Conservation (phyloP, 2,113 vertebrate species). For the Clarias macrocephalus region DNA sequence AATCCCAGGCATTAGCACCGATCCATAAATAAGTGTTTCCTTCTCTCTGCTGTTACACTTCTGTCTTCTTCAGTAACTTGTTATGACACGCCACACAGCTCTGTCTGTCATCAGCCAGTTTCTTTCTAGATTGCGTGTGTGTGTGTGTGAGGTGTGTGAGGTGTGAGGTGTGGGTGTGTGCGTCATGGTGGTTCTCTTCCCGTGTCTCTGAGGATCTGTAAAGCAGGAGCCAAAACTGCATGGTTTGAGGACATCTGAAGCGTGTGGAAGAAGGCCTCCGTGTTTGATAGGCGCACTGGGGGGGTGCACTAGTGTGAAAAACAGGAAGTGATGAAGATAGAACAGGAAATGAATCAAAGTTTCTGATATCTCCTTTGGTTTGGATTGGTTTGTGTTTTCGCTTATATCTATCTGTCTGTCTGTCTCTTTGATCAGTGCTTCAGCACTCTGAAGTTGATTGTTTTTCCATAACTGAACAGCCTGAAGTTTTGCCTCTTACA, state of each 20-base stretch:
- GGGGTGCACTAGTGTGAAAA: not conserved
- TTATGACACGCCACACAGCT: constrained; percentile 64
- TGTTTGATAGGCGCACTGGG: not conserved
- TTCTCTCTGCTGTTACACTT: not conserved
- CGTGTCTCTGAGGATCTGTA: not conserved
- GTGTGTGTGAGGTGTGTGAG: constrained; percentile 25
- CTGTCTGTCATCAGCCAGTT: constrained; percentile 62
- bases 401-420: not conserved
- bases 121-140: constrained; percentile 36
- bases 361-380: no score
- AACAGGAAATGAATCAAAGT: not conserved
- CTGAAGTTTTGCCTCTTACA: not conserved
- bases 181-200: not conserved
- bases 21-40: constrained; percentile 58
- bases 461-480: no score
- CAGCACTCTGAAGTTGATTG: no score
- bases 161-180: constrained; percentile 1
- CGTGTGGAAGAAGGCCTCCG: not conserved
- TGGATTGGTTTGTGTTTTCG: no score
- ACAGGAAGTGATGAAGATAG: not conserved
- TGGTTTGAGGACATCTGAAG: not conserved
- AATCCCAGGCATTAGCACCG: constrained; percentile 56
- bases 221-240: not conserved
- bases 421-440: no score
- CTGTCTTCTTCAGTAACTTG: constrained; percentile 53